Base-by-base conservation (phyloP, 2,113 vertebrate genomes). In the Pluvianellus socialis region DNA sequence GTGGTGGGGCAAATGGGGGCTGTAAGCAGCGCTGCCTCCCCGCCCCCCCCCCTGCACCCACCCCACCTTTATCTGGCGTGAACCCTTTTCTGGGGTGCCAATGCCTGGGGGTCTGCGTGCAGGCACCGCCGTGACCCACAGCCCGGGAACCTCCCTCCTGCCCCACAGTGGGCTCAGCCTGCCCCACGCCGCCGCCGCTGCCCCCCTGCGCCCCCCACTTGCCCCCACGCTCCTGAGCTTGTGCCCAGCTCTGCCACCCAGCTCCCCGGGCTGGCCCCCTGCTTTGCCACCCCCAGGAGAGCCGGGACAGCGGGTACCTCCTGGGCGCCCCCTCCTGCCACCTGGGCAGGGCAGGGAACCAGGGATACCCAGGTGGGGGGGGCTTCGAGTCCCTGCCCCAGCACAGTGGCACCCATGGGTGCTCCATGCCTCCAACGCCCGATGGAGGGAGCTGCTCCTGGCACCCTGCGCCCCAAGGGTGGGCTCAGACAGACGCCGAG, bases 51-150 rank as follows among this genome's bases (percentile, higher is more conserved):
- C 45, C 30, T 14, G 6, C 4, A 4, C 24, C 17, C 50, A 12
- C 59, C 24, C 4, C 2, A 0, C 1, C 0, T 44, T 63, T 12
- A 2, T 4, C 33, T 47, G 33, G 23, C 1, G 0, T 8, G 70
- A 85, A 28, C 70, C n/a, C 53, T 4, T 67, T 76, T 40, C 38
- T 62, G 73, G 20, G 23, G 26, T 77, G 26, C 59, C 20, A 35
- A 62, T 1, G 2, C 18, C 20, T 0, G 0, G 19, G 21, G 15
- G 13, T n/a, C 26, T 32, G 44, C 24, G 44, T 26, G 33, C 21
- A 6, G 67, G 38, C n/a, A 11, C 44, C 0, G 0, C 0, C 0
- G 61, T 16, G 33, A 65, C 6, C 38, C 72, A 15, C 40, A 79
- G 82, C n/a, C 30, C 3, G 0, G 14, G 66, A 1, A 32, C 6